Evolutionary conservation across 2,888 invertebrate genomes (phyloP).

Genomic region (Cylloceria caligata): DNA sequence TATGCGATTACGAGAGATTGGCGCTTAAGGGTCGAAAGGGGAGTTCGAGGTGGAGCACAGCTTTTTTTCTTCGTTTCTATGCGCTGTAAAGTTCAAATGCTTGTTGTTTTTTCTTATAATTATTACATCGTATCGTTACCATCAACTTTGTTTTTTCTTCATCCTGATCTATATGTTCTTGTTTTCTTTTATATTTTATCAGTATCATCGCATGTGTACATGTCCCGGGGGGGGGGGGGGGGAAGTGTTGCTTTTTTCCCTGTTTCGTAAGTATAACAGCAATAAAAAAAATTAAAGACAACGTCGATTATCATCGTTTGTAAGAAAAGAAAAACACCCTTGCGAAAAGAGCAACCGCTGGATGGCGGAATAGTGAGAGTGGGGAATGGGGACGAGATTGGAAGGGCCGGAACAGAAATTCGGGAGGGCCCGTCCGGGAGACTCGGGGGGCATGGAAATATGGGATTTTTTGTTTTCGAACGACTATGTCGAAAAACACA

Average conservation of each 20-base stretch:
- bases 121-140: slow-evolving; percentile 75
- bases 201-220: slow-evolving; percentile 28
- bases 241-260: slow-evolving; percentile 16
- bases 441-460: slow-evolving; percentile 66
- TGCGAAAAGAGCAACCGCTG: slow-evolving; percentile 80
- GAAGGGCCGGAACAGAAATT: slow-evolving; percentile 26
- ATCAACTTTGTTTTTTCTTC: slow-evolving; percentile 67
- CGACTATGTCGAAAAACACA: slow-evolving; percentile 76
- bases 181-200: slow-evolving; percentile 23
- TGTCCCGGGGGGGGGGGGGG: slow-evolving; percentile 12
- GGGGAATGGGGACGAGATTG: slow-evolving; percentile 11
- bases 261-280: slow-evolving; percentile 73
- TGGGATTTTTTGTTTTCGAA: slow-evolving; percentile 69
- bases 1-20: slow-evolving; percentile 76
- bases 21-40: slow-evolving; percentile 64
- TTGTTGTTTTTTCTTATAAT: slow-evolving; percentile 72
- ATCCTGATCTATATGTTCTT: slow-evolving; percentile 50
- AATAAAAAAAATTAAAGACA: slow-evolving; percentile 81
- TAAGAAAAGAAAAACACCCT: slow-evolving; percentile 72
- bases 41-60: slow-evolving; percentile 57
- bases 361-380: slow-evolving; percentile 50
- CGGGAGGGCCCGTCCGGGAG: slow-evolving; percentile 31
- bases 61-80: slow-evolving; percentile 64
- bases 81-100: slow-evolving; percentile 70
- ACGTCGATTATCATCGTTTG: slow-evolving; percentile 61